These are phyloP conservation scores for Anoplius nigerrimus DNA, from an alignment of 2,888 invertebrate species.

Conservation along the genomic window DNA sequence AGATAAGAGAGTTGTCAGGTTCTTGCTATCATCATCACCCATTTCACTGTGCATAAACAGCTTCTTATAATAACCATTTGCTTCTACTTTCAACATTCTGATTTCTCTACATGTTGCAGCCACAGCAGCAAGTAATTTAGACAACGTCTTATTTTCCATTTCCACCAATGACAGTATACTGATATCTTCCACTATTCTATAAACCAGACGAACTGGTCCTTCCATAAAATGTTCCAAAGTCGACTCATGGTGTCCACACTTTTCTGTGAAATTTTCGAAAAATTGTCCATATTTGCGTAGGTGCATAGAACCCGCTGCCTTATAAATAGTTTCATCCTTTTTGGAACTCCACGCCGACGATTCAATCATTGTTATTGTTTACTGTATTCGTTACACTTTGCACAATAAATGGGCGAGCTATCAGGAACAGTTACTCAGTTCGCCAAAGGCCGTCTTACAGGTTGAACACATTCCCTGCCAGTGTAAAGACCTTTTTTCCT, in stretches of 20 bases:
- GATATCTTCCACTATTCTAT: conserved; percentile 80
- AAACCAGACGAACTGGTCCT: conserved; percentile 69
- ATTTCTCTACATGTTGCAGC: conserved; percentile 88
- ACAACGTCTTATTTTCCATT: conserved; percentile 88
- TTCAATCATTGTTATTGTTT: conserved; percentile 64
- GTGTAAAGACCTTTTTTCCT: no score
- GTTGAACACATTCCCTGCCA: no score
- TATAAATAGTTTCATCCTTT: conserved; percentile 69
- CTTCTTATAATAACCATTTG: conserved; percentile 78
- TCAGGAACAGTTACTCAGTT: no score
- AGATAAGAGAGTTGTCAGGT: conserved; percentile 61
- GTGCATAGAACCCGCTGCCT: conserved; percentile 77
- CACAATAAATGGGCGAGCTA: neutral
- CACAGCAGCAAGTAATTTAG: conserved; percentile 87
- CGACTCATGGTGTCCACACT: conserved; percentile 54
- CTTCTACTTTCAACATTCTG: conserved; percentile 81
- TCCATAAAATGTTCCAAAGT: conserved; percentile 64
- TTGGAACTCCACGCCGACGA: conserved; percentile 64
- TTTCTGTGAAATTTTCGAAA: conserved; percentile 75
- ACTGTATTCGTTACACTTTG: neutral
- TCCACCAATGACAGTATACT: conserved; percentile 83
- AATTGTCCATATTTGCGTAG: conserved; percentile 77
- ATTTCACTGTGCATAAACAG: conserved; percentile 72
- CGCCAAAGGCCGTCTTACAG: no score
- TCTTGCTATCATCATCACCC: conserved; percentile 71